A percentile compares a stretch with the other conserved stretches of the same genome.
Conservation (phyloP, 2,797 vertebrate genomes). For the Clarias pachynema region DNA sequence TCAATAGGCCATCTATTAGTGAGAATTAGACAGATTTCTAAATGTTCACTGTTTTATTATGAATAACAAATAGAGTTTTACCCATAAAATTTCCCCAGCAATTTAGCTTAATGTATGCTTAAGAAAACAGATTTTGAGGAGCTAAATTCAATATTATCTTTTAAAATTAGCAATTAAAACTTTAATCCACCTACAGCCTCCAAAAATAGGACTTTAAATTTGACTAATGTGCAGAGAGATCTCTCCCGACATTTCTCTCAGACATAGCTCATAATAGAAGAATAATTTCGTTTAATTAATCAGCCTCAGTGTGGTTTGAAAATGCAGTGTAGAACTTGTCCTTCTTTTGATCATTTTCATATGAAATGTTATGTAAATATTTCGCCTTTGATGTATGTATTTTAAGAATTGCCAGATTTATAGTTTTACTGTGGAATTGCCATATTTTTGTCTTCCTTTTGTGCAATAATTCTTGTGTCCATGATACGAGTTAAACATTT, state of each 20-base stretch:
- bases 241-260: conserved; percentile 71
- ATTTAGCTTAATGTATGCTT: conserved; percentile 28
- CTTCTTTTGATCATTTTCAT: conserved; percentile 48
- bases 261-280: conserved; percentile 68
- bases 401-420: neutral
- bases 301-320: conserved; percentile 67
- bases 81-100: conserved; percentile 14
- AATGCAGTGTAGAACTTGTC: conserved; percentile 62
- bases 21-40: conserved; percentile 21
- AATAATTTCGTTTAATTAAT: conserved; percentile 75
- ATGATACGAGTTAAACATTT: neutral
- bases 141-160: conserved; percentile 61
- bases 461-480: neutral
- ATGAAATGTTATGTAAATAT: conserved; percentile 6
- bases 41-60: conserved; percentile 43
- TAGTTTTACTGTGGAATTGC: neutral
- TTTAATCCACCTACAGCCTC: conserved; percentile 71
- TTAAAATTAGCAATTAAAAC: conserved; percentile 69
- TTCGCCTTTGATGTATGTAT: neutral
- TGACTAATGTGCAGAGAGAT: conserved; percentile 71
- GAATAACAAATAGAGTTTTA: conserved; percentile 36
- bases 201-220: conserved; percentile 73
- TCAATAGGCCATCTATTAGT: conserved; percentile 16
- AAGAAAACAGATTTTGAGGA: conserved; percentile 52
- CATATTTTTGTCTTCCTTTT: neutral